Evolutionary conservation across 2,113 vertebrate species (phyloP), one percentile per base, ranked within the genome.

Genomic region (Microtus montanus): DNA sequence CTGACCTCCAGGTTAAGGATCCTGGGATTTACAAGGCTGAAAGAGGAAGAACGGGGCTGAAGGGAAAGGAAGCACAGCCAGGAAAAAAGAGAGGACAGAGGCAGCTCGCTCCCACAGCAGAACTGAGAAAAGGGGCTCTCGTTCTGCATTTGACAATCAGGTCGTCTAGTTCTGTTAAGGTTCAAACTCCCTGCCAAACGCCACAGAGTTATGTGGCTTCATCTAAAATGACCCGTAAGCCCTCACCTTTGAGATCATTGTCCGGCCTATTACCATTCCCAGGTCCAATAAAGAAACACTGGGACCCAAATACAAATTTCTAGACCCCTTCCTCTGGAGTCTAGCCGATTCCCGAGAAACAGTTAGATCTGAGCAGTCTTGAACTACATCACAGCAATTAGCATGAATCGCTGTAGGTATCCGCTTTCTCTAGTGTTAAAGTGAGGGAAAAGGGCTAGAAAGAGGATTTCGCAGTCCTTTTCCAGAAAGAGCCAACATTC

Each of bases 1-100:
- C 83, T 84, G 90, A 78, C 63, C 49, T 63, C 61, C 47, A 63
- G 82, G 35, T 87, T 90, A 68, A 91, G 74, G 73, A 87, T 74
- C 5, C 7, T 6, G 2, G 2, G 58, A 82, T 87, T 78, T 44
- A 44, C 4, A 82, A 70, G 66, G n/a, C 80, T 87, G 44, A 77
- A 3, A 83, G 54, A 79, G n/a, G 22, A 68, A 77, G 70, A 84
- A 3, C 0, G 3, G 11, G 44, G 5, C 38, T 35, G 44, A 44
- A 35, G 49, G 79, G 33, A 68, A 17, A 41, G 20, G 1, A 14
- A 38, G 8, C 7, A 19, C 1, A 28, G 30, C 19, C 8, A n/a
- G 11, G 20, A 4, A 44, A 41, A 2, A 0, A 3, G 2, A 24
- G n/a, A 49, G 47, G 28, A 66, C 35, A 52, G 19, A 74, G 8